Evolutionary conservation across 2,888 invertebrate species (phyloP), one percentile per base, ranked within the genome.

Genomic region (Phania funesta): DNA sequence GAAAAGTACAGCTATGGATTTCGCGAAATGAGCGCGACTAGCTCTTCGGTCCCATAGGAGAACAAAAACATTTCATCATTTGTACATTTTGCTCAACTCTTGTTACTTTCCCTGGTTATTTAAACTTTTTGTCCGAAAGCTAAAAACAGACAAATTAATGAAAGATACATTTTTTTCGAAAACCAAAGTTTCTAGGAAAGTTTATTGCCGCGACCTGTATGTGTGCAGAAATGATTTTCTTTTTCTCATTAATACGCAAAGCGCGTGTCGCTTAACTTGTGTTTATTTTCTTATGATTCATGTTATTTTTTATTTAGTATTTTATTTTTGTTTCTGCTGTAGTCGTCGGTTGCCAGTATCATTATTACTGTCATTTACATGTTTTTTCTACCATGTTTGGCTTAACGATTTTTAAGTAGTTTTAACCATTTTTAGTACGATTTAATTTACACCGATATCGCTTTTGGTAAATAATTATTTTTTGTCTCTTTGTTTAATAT

Each of bases 391-490:
- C 70, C 64, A 78, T 70, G 64, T 78, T 56, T 48, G 41, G 77
- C 22, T 75, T 71, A 71, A 62, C 56, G 44, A 41, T 60, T 60
- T 76, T 64, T 16, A 71, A 78, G 70, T 78, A 64, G 77, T 78
- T 71, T 56, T 70, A 26, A 22, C 77, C 77, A 78, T 78, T 38
- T 70, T 54, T 20, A 56, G 70, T 48, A 48, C 64, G 70, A 78
- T 78, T 71, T 78, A 70, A 78, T 78, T 78, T 78, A 78, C 70
- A 78, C 70, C 70, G 56, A 67, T 67, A 75, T 48, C 64, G 48
- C 56, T 71, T 78, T 64, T 78, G 54, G 77, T 48, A 70, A n/a
- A 71, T 71, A 71, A 70, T 58, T 35, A 41, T 38, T 41, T 41
- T 22, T 22, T 56, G n/a, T 11, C 26, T 26, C 32, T 20, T 38